Evolutionary conservation across 2,797 vertebrate species (phyloP).

Genomic region (Neoniphon sammara): DNA sequence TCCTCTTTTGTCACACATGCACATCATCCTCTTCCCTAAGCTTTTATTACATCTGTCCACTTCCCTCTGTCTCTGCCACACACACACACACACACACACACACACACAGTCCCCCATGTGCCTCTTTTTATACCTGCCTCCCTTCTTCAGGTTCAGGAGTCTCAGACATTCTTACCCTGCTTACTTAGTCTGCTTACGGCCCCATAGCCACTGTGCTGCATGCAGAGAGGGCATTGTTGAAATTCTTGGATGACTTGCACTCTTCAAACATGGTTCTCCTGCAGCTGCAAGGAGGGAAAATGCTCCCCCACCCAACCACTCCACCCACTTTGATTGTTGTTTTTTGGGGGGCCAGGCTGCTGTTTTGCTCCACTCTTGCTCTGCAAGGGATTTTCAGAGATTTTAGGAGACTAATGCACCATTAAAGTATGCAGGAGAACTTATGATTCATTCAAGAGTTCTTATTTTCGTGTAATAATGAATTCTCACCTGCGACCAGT

Average conservation of each 20-base stretch:
- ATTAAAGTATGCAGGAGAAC: not conserved
- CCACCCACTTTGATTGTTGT: conserved; percentile 70
- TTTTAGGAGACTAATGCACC: conserved; percentile 5
- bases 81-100: too few species aligned
- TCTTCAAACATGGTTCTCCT: conserved; percentile 68
- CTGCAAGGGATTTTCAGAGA: conserved; percentile 42
- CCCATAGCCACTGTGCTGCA: conserved; percentile 44
- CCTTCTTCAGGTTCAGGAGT: conserved; percentile 22
- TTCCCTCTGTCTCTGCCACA: not conserved
- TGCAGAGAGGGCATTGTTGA: conserved; percentile 73
- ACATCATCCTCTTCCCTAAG: not conserved
- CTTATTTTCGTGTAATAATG: not conserved
- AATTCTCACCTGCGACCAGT: not conserved
- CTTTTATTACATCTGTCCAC: conserved; percentile 1
- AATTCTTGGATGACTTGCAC: conserved; percentile 71
- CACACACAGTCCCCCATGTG: too few species aligned
- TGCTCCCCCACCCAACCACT: conserved; percentile 35
- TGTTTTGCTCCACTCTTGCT: conserved; percentile 26
- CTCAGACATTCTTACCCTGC: conserved; percentile 49
- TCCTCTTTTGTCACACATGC: not conserved
- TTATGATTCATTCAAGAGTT: conserved; percentile 7
- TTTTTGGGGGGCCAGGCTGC: conserved; percentile 49
- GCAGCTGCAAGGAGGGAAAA: conserved; percentile 55
- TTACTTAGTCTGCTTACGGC: conserved; percentile 45
- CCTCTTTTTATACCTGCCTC: not conserved